Percentiles rank a stretch among this genome's conserved stretches.
These are phyloP conservation scores for Nymphalis c-album DNA, from an alignment of 2,888 invertebrate species.

Conservation along the genomic window DNA sequence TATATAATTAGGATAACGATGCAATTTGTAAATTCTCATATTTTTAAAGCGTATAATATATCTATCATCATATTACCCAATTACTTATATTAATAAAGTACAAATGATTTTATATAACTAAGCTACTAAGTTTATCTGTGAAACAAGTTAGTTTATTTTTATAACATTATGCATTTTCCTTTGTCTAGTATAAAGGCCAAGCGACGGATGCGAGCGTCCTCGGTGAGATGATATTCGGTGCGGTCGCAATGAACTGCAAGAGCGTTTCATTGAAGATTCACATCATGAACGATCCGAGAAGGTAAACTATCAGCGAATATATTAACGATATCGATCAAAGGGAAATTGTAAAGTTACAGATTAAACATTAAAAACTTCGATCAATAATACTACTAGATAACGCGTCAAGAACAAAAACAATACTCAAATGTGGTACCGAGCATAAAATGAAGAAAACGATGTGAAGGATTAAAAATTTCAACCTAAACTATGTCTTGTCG, in stretches of 20 bases:
- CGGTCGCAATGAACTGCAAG: constrained; percentile 93
- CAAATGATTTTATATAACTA: background rate
- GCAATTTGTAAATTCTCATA: too few species aligned
- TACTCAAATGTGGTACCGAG: too few species aligned
- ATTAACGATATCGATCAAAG: background rate
- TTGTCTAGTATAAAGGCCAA: constrained; percentile 83
- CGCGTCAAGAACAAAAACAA: too few species aligned
- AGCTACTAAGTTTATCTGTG: background rate
- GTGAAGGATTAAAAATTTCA: too few species aligned
- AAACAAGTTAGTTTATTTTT: background rate
- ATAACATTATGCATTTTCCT: constrained; percentile 36
- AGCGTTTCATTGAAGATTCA: constrained; percentile 94
- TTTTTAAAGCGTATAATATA: too few species aligned
- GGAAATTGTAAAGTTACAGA: background rate
- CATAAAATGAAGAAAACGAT: too few species aligned
- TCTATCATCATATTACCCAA: too few species aligned
- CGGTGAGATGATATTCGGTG: constrained; percentile 96
- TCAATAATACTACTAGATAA: too few species aligned
- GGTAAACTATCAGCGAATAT: constrained; percentile 49
- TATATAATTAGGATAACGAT: too few species aligned
- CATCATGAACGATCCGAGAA: constrained; percentile 80
- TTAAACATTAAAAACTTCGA: too few species aligned
- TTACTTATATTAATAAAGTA: too few species aligned
- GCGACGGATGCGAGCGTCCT: constrained; percentile 86
- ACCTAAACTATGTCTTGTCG: too few species aligned